Percentiles rank a stretch among this genome's conserved stretches.
These are phyloP conservation scores for rat (Rattus norvegicus) DNA, from an alignment of 2,113 vertebrate species.

Conservation along the genomic window DNA sequence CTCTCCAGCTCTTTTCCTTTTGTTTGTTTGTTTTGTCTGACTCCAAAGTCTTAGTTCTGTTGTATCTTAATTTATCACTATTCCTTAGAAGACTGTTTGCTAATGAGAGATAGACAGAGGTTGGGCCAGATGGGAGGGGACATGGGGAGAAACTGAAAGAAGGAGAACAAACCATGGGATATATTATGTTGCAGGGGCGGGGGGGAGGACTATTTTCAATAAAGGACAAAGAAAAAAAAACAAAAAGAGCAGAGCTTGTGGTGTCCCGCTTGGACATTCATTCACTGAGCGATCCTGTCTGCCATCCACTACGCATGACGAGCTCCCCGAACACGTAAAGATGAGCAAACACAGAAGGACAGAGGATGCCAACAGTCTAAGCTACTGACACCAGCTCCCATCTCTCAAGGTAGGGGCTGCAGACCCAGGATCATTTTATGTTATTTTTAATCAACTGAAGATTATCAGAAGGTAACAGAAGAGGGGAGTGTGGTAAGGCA, in stretches of 20 bases:
- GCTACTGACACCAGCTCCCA: accelerated
- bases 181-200: neutral
- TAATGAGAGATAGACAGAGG: neutral
- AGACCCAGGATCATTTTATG: neutral
- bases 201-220: neutral
- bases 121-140: neutral
- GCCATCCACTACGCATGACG: neutral
- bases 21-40: neutral
- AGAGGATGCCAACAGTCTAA: neutral
- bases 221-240: neutral
- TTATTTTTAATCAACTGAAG: neutral
- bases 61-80: neutral
- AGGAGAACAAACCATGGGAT: neutral
- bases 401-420: neutral
- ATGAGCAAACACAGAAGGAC: neutral
- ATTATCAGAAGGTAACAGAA: neutral
- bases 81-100: neutral
- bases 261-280: too few relatives aligned
- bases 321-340: neutral
- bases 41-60: neutral
- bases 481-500: neutral
- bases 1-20: neutral
- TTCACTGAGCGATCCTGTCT: neutral
- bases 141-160: neutral
- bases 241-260: neutral